Conservation (phyloP, 2,113 vertebrate species). For the Dicerorhinus sumatrensis region DNA sequence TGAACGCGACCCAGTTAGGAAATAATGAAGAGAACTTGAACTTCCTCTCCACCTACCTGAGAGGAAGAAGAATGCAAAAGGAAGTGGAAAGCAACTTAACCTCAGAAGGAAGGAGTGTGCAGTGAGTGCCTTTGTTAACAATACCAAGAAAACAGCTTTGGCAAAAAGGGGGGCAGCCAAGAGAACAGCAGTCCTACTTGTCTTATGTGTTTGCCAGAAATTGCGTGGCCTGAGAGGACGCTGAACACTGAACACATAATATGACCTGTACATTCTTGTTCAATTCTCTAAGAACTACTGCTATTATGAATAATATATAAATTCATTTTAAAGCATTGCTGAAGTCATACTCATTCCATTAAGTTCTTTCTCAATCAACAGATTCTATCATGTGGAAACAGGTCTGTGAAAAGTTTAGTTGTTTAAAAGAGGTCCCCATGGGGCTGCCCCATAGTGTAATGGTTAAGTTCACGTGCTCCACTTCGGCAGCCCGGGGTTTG, state of each 20-base stretch:
- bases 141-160: not conserved
- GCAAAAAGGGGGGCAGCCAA: not conserved
- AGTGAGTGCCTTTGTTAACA: not conserved
- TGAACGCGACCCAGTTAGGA: not conserved
- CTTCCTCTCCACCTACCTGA: not conserved
- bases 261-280: not conserved
- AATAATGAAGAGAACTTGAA: not conserved
- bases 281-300: not conserved
- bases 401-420: not conserved
- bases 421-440: not conserved
- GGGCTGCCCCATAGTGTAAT: too few species aligned
- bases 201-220: not conserved
- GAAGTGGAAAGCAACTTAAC: not conserved
- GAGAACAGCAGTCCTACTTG: not conserved
- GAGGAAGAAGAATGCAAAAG: not conserved
- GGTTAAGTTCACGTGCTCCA: too few species aligned
- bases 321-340: not conserved
- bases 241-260: not conserved
- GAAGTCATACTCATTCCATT: not conserved
- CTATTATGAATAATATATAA: not conserved
- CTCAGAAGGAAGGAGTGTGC: not conserved
- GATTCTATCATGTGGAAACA: not conserved
- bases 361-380: not conserved
- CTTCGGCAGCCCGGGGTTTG: too few species aligned
- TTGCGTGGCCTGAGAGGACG: not conserved